Percentiles rank a stretch among this genome's conserved stretches.
These are phyloP conservation scores for Frankliniella fusca DNA, from an alignment of 2,888 invertebrate species.

Conservation along the genomic window DNA sequence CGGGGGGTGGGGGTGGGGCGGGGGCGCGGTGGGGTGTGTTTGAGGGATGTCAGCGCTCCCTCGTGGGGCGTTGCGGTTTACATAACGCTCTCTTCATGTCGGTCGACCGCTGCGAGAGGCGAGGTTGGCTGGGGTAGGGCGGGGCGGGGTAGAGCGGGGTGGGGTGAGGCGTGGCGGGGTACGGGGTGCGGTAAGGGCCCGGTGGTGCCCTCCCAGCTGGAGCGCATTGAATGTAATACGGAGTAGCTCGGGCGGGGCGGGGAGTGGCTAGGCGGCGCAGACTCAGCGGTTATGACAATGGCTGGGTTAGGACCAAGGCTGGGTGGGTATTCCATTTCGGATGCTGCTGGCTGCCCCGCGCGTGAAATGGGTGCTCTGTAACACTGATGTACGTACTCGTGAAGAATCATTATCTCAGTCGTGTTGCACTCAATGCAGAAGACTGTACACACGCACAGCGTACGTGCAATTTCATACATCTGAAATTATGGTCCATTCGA, in stretches of 20 bases:
- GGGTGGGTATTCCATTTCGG: slow-evolving; percentile 1
- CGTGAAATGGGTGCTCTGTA: no score
- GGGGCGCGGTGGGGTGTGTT: background rate
- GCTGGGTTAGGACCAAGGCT: background rate
- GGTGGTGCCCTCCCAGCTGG: background rate
- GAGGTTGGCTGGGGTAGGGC: background rate
- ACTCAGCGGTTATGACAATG: slow-evolving; percentile 6
- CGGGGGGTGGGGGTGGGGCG: background rate
- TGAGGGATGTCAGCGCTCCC: background rate
- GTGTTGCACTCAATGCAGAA: background rate
- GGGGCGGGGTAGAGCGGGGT: background rate
- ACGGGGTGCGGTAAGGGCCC: background rate
- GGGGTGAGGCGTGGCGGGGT: background rate
- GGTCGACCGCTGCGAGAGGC: background rate
- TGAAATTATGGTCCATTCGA: no score
- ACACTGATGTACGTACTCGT: no score
- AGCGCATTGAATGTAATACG: background rate
- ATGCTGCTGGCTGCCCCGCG: background rate
- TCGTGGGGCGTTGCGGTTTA: background rate
- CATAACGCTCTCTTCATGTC: background rate
- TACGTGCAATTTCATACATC: no score
- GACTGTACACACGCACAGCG: no score
- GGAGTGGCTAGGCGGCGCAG: background rate
- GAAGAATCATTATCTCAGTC: no score
- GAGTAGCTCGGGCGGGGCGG: background rate